Conservation (phyloP, 2,113 vertebrate genomes). For the Cephalopholis sonnerati region DNA sequence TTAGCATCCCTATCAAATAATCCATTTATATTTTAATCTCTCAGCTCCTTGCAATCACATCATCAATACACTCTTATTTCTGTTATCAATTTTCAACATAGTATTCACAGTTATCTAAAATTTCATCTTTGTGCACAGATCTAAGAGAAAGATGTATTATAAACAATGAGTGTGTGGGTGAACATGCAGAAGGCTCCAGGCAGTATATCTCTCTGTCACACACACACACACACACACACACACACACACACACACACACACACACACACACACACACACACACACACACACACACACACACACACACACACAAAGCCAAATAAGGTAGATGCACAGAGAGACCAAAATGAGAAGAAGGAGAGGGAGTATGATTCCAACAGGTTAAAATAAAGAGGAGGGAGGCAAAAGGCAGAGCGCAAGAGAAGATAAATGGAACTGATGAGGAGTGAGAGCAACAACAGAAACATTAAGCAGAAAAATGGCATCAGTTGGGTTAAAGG, state of each 20-base stretch:
- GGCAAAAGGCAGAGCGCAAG: not conserved
- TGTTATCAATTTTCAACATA: not conserved
- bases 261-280: not conserved
- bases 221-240: not conserved
- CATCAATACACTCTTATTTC: not conserved
- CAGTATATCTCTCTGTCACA: not conserved
- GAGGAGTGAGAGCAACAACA: not conserved
- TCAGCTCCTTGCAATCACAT: not conserved
- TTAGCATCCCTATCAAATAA: not conserved
- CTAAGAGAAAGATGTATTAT: not conserved
- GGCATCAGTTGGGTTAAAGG: not conserved
- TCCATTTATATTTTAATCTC: not conserved
- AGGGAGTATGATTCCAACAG: too few relatives aligned
- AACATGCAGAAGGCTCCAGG: not conserved
- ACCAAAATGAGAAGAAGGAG: not conserved
- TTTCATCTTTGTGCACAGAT: not conserved
- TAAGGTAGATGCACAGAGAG: not conserved
- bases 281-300: not conserved
- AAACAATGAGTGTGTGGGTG: not conserved
- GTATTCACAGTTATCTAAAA: not conserved
- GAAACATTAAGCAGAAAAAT: not conserved
- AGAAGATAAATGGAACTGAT: not conserved
- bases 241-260: not conserved
- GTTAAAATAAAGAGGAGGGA: not conserved
- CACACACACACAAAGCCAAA: not conserved